Evolutionary conservation across 2,113 vertebrate genomes (phyloP).

Genomic region (Osmerus mordax): DNA sequence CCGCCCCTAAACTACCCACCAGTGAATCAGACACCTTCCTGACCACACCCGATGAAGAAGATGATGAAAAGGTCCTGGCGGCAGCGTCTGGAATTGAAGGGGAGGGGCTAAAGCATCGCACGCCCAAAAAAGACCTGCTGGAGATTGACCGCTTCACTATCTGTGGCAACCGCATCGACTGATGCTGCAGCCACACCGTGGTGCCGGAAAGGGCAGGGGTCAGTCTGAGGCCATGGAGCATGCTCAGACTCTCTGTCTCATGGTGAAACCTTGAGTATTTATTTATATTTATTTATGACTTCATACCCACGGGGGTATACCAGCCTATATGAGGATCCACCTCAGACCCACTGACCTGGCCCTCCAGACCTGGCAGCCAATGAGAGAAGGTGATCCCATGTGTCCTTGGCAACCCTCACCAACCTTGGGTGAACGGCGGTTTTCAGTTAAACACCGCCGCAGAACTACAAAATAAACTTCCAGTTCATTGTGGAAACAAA

Average conservation of each 20-base stretch:
- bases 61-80: constrained; percentile 74
- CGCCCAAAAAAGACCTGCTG: constrained; percentile 90
- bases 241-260: constrained; percentile 38
- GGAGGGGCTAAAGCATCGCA: constrained; percentile 80
- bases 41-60: constrained; percentile 92
- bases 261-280: constrained; percentile 60
- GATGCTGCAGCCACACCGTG: background rate
- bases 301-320: constrained; percentile 24
- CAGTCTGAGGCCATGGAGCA: constrained; percentile 45
- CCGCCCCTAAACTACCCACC: constrained; percentile 76
- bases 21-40: constrained; percentile 90
- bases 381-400: background rate
- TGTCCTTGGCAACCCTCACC: constrained; percentile 9
- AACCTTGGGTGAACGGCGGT: background rate
- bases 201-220: constrained; percentile 43
- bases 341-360: too few relatives aligned
- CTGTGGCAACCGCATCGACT: constrained; percentile 98
- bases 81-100: constrained; percentile 66
- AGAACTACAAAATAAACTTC: background rate
- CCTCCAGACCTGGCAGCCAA: too few relatives aligned
- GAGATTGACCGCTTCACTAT: constrained; percentile 99
- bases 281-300: constrained; percentile 69
- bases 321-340: too few relatives aligned
- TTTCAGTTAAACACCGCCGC: background rate
- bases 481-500: too few relatives aligned